These are phyloP conservation scores for Atopsyche davidsoni DNA, from an alignment of 1,140 invertebrate genomes.

Conservation along the genomic window DNA sequence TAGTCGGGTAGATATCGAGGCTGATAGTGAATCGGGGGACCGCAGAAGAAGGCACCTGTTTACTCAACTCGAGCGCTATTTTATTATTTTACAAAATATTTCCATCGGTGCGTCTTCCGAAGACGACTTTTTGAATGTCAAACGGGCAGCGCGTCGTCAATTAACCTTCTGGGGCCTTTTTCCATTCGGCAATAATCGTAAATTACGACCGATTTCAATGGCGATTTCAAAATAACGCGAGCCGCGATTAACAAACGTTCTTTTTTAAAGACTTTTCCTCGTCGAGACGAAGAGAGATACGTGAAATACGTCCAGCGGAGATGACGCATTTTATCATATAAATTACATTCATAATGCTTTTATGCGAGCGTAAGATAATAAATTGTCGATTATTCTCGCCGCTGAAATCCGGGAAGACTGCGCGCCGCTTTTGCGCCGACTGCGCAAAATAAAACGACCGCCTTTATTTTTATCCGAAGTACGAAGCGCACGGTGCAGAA, in stretches of 20 bases:
- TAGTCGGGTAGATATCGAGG: no score
- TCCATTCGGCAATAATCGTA: slow-evolving; percentile 28
- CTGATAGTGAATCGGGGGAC: no score
- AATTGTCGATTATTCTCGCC: slow-evolving; percentile 6
- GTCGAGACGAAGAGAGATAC: slow-evolving; percentile 2
- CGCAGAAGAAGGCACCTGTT: no score
- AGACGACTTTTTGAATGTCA: slow-evolving; percentile 28
- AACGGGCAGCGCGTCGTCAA: slow-evolving; percentile 26
- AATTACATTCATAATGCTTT: no score
- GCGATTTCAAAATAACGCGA: slow-evolving; percentile 23
- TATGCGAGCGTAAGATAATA: slow-evolving; percentile 14
- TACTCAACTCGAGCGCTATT: no score
- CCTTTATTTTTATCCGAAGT: no score
- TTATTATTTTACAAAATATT: no score
- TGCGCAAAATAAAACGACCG: neutral
- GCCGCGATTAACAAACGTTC: slow-evolving; percentile 17
- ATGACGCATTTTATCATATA: no score
- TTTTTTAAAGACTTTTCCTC: slow-evolving; percentile 24
- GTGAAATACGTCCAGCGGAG: no score
- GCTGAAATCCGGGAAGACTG: neutral
- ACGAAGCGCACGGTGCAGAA: no score
- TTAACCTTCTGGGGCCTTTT: slow-evolving; percentile 27
- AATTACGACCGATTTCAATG: slow-evolving; percentile 26
- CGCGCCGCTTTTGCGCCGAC: neutral
- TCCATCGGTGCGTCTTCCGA: neutral